Evolutionary conservation across 1,140 invertebrate species (phyloP).

Genomic region (Leptinotarsa undecemlineata): DNA sequence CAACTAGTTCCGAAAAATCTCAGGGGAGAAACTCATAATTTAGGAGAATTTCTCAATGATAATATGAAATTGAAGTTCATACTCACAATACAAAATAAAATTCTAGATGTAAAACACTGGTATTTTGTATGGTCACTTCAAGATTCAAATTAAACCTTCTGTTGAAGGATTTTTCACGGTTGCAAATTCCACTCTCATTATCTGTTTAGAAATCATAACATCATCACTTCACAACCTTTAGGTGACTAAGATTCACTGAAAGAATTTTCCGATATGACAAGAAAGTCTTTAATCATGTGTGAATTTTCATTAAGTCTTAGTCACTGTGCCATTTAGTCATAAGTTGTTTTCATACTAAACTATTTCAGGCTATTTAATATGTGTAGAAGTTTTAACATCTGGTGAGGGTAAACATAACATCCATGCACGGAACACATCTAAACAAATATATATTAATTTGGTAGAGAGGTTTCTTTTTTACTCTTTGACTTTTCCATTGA

Average conservation of each 20-base stretch:
- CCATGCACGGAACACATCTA: not conserved
- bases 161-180: no score
- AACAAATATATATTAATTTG: conserved; percentile 11
- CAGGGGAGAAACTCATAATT: no score
- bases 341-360: conserved; percentile 21
- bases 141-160: no score
- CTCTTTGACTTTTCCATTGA: conserved; percentile 13
- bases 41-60: no score
- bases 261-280: no score
- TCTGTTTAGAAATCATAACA: not conserved
- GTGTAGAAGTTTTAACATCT: not conserved
- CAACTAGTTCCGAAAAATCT: no score
- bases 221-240: not conserved
- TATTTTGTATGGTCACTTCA: no score
- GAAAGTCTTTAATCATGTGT: not conserved
- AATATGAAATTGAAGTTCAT: no score
- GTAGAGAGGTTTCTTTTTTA: conserved; percentile 53
- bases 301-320: not conserved
- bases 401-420: not conserved
- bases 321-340: conserved; percentile 7
- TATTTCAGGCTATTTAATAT: conserved; percentile 33
- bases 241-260: not conserved
- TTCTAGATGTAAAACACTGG: no score
- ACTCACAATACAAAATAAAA: no score
- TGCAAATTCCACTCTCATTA: not conserved